Evolutionary conservation across 1,140 invertebrate species (phyloP).

Genomic region (Procambarus virginalis): DNA sequence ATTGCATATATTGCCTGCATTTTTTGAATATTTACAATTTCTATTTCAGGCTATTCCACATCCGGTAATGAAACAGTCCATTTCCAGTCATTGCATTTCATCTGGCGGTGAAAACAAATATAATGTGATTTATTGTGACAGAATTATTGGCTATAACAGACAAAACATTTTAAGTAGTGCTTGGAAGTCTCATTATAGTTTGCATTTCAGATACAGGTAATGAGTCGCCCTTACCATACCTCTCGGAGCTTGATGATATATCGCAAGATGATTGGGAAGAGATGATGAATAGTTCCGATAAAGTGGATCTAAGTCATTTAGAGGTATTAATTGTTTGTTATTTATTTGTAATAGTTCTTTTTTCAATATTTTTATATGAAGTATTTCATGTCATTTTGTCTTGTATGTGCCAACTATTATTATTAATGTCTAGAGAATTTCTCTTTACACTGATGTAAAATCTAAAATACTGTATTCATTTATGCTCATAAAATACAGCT

Average conservation of each 20-base stretch:
- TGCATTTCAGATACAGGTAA: neutral
- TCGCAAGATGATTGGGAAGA: constrained; percentile 66
- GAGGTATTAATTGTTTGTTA: constrained; percentile 8
- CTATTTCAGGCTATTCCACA: neutral
- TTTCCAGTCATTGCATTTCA: neutral
- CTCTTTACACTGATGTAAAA: too few relatives aligned
- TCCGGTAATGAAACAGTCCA: constrained; percentile 8
- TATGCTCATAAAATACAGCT: too few relatives aligned
- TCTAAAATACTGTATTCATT: too few relatives aligned
- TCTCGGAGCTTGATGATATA: constrained; percentile 68
- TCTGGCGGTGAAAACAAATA: neutral
- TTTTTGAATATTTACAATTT: neutral
- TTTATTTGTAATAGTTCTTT: neutral
- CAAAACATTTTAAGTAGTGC: neutral
- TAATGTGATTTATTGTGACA: neutral
- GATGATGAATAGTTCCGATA: constrained; percentile 12
- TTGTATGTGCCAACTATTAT: too few relatives aligned
- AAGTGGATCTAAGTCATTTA: constrained; percentile 1
- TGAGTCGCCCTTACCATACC: constrained; percentile 64
- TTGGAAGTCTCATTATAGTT: neutral
- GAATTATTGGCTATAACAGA: neutral
- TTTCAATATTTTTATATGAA: neutral
- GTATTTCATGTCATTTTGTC: neutral
- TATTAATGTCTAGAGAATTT: too few relatives aligned
- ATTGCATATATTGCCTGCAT: too few relatives aligned